Evolutionary conservation across 2,888 invertebrate species (phyloP), one percentile per base, ranked within the genome.

Genomic region (Drepana falcataria): DNA sequence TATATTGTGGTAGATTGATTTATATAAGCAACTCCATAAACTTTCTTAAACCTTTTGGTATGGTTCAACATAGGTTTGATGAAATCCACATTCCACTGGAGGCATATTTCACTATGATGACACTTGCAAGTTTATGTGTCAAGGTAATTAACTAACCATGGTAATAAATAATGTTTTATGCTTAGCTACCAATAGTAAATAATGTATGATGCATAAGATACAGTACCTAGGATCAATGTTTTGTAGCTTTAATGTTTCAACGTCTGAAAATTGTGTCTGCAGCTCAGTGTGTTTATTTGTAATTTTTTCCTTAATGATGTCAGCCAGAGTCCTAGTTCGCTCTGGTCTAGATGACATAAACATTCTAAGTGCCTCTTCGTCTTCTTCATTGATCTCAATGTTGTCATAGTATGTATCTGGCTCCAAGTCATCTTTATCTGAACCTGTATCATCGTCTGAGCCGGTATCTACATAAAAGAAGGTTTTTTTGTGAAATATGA

Each of bases 251-350:
- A 96, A 75, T 34, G 93, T 93, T 59, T 93, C 95, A 48, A 90
- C 93, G 91, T 98, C 98, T 48, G 96, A 96, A 74, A 96, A 95
- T 73, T 96, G 95, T 40, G 96, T 94, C 48, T 96, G 94, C 33
- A 98, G 92, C 87, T 98, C 98, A 0, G 96, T 96, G 71, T 96
- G 95, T 78, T 98, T 98, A 73, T 98, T 97, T 35, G 96, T 96
- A 47, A 99, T 94, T 90, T 97, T 98, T 66, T 97, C 97, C 91
- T 95, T 94, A 57, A 99, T 97, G 48, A 98, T 94, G 77, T 99
- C 98, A 21, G 97, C 97, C 47, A 99, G 83, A 1, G 97, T 97
- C 56, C 95, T 87, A 35, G 94, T 93, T 53, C 93, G 93, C 54
- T 87, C 87, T 5, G 89, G 85, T 58, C 78, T 85, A 4, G 73